These are phyloP conservation scores for Phodopus roborovskii DNA, from an alignment of 2,113 vertebrate genomes.

Conservation along the genomic window DNA sequence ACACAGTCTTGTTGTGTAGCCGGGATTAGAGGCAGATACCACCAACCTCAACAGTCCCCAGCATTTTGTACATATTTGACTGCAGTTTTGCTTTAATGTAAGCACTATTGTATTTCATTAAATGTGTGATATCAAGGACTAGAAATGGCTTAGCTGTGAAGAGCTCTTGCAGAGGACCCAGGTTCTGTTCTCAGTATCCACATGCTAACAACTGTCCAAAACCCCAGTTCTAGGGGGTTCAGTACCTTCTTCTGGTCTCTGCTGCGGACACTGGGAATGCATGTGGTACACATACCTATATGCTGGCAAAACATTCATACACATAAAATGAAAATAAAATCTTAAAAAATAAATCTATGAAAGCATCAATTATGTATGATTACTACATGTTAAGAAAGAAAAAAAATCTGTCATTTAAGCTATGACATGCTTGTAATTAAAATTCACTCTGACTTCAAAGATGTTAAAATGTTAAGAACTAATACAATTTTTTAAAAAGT, in stretches of 20 bases:
- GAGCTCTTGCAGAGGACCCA: neutral
- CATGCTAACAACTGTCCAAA: neutral
- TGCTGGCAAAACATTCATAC: neutral
- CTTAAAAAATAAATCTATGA: neutral
- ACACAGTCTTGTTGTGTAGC: slow-evolving; percentile 14
- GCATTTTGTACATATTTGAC: neutral
- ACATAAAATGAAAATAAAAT: neutral
- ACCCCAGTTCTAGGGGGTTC: neutral
- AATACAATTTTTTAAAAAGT: neutral
- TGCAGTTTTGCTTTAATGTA: neutral
- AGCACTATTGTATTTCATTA: neutral
- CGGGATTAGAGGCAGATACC: neutral
- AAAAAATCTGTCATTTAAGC: neutral
- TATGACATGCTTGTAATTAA: neutral
- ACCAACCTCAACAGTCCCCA: neutral
- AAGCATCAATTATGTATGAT: neutral
- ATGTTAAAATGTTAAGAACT: neutral
- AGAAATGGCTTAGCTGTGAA: neutral
- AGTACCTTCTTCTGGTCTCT: neutral
- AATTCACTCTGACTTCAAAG: neutral
- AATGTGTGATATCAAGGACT: neutral
- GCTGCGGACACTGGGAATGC: neutral
- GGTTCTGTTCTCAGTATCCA: neutral
- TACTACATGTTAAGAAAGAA: neutral
- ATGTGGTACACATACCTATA: neutral